Percentiles rank a stretch among this genome's conserved stretches.
These are phyloP conservation scores for Harpegnathos saltator DNA, from an alignment of 1,140 invertebrate species.

Conservation along the genomic window DNA sequence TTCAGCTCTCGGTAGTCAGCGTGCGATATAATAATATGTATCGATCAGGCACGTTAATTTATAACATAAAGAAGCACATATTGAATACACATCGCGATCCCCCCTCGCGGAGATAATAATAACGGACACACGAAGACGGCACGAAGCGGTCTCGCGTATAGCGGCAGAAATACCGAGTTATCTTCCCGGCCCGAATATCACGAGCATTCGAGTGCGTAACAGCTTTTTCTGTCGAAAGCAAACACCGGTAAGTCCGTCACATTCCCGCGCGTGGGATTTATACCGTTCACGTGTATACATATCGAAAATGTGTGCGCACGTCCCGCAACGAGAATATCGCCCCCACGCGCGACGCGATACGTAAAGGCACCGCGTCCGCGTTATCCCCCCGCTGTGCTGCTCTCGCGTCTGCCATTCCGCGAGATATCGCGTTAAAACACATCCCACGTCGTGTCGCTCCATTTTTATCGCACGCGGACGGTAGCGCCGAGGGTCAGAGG, in stretches of 20 bases:
- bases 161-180: slow-evolving; percentile 2
- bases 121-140: background rate
- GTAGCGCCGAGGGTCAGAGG: background rate
- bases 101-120: background rate
- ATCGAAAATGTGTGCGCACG: slow-evolving; percentile 49
- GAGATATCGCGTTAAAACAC: background rate
- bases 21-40: background rate
- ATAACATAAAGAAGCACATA: background rate
- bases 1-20: too few species aligned
- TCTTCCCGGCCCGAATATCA: slow-evolving; percentile 21
- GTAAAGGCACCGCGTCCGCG: background rate
- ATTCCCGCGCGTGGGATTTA: slow-evolving; percentile 32
- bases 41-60: background rate
- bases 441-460: background rate
- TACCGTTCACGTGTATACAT: slow-evolving; percentile 10
- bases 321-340: slow-evolving; percentile 31
- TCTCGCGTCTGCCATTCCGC: slow-evolving; percentile 15
- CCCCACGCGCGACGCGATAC: slow-evolving; percentile 30
- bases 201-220: background rate
- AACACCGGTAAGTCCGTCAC: slow-evolving; percentile 38
- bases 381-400: slow-evolving; percentile 15
- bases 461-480: background rate
- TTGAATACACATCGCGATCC: slow-evolving; percentile 15
- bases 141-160: background rate
- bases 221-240: slow-evolving; percentile 36